phyloP scores from a whole-genome alignment of 2,113 vertebrate species.

The Xyliphius kryptos region DNA sequence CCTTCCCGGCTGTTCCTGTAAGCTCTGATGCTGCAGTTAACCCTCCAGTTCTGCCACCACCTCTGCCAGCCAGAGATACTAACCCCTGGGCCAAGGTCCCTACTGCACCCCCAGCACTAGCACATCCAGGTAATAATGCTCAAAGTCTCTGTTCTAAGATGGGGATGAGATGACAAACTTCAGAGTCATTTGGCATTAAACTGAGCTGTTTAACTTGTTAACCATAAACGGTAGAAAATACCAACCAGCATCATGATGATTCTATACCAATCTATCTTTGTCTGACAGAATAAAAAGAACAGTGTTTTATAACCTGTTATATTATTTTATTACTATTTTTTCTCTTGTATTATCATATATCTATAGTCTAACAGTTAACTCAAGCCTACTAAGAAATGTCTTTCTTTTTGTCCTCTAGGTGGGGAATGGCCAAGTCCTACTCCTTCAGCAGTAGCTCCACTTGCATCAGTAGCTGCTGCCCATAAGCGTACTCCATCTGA shows the following conservation, averaged over 20 bases:
- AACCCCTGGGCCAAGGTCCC: constrained; percentile 93
- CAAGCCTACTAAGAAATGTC: not conserved
- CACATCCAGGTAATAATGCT: constrained; percentile 79
- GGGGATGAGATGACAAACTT: too few relatives aligned
- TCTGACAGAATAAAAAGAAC: too few relatives aligned
- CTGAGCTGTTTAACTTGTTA: too few relatives aligned
- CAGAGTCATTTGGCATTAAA: too few relatives aligned
- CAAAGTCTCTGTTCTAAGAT: too few relatives aligned
- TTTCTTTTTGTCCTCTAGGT: constrained; percentile 44
- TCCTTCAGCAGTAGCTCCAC: constrained; percentile 42
- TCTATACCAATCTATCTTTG: too few relatives aligned
- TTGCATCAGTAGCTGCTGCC: constrained; percentile 44
- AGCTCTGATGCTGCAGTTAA: constrained; percentile 57
- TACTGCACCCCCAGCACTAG: constrained; percentile 59
- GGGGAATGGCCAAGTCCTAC: constrained; percentile 56
- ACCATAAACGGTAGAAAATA: too few relatives aligned
- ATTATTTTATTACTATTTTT: too few relatives aligned
- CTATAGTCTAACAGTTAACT: not conserved
- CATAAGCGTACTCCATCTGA: constrained; percentile 92
- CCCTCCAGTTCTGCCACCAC: constrained; percentile 73
- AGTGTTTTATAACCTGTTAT: too few relatives aligned
- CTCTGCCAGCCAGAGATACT: constrained; percentile 89
- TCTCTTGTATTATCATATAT: not conserved
- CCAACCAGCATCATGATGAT: too few relatives aligned
- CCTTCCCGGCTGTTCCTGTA: constrained; percentile 76